Base-by-base conservation (phyloP, 2,888 invertebrate genomes). In the Luperina testacea region DNA sequence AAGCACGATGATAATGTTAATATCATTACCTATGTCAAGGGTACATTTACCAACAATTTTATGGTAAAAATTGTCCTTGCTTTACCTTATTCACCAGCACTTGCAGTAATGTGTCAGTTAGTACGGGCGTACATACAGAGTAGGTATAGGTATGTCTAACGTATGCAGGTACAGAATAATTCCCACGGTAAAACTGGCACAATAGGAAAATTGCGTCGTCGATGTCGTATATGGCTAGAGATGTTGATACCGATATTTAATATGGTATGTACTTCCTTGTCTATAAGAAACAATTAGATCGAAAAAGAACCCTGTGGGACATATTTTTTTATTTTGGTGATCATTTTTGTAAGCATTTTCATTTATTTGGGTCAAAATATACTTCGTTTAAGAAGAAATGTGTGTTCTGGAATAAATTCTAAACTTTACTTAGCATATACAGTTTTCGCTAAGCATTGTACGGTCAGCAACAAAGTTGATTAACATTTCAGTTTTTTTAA, bases 161-260 rank as follows among this genome's bases (percentile, higher is more conserved):
- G 86, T 85, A 77, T 79, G 81, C 81, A 78, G 75, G 85, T 88
- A 88, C 83, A 86, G 70, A 72, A 79, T 77, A 74, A 88, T 95
- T 95, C 95, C 91, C 95, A 95, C 95, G 94, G 91, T 88, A 86
- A 85, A 91, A 90, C 90, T 92, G 86, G 90, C 90, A 94, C 94
- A 94, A 94, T 94, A 92, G 94, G 94, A 94, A 95, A 94, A 95
- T 93, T 93, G 92, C 92, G 92, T 93, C 90, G 90, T 72, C 81
- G 82, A 85, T 82, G 79, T 80, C 59, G 53, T 70, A 72, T 81
- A 77, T 88, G 72, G 48, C 83, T 88, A 79, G 91, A 91, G 91
- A 13, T 90, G 90, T 59, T 88, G 64, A 72, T 80, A 84, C 83
- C 68, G 9, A 57, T 42, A 13, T 71, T n/a, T 59, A 59, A n/a